phyloP scores from a whole-genome alignment of 53 echinoderm and acorn worm genomes.

The Echinarachnius parma region DNA sequence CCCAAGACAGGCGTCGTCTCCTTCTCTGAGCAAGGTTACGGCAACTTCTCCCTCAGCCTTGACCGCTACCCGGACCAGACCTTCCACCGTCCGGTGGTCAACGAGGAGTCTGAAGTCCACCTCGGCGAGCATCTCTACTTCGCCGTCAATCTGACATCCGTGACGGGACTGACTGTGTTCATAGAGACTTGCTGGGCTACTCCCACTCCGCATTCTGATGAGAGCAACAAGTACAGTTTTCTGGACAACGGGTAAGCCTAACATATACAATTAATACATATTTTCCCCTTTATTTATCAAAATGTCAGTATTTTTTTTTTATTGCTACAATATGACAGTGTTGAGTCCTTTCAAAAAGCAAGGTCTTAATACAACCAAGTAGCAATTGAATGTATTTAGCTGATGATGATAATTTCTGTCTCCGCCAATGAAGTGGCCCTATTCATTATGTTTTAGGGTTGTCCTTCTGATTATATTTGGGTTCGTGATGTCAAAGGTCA shows the following conservation, averaged over 20 bases:
- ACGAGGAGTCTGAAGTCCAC: constrained; percentile 2
- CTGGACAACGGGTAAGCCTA: constrained; percentile 11
- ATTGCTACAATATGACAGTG: no score
- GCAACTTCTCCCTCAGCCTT: constrained; percentile 30
- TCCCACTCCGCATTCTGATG: constrained; percentile 1
- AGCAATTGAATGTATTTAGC: no score
- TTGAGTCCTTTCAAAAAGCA: no score
- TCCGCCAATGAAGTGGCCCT: no score
- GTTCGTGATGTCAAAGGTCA: no score
- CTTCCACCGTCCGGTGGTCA: not conserved
- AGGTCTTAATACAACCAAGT: no score
- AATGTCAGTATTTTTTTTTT: no score
- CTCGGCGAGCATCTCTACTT: constrained; percentile 28
- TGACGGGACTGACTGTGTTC: constrained; percentile 13
- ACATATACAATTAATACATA: not conserved
- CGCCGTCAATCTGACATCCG: constrained; percentile 28
- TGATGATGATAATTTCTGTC: no score
- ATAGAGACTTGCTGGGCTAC: constrained; percentile 39
- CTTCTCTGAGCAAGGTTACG: constrained; percentile 2
- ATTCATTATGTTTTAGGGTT: no score
- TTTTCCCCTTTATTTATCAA: no score
- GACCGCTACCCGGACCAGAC: constrained; percentile 29
- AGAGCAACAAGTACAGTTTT: not conserved
- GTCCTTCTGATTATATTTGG: no score
- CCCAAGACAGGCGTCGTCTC: constrained; percentile 9